Evolutionary conservation across 2,888 invertebrate species (phyloP).

Genomic region (Auanema sp.): DNA sequence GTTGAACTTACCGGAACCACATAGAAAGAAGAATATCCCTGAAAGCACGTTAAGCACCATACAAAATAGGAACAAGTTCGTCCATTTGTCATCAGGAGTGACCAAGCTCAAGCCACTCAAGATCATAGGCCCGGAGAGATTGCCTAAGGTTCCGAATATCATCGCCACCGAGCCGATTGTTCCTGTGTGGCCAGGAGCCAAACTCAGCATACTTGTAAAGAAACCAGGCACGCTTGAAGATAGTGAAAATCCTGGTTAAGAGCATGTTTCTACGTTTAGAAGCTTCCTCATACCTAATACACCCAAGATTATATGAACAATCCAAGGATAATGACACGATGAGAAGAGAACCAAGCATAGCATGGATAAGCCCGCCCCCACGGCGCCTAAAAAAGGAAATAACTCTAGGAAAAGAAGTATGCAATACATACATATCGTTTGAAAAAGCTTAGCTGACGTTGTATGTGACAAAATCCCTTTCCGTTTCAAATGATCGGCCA

Average conservation of each 20-base stretch:
- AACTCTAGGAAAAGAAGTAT: constrained; percentile 1
- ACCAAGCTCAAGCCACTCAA: constrained; percentile 23
- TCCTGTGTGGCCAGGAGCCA: constrained; percentile 33
- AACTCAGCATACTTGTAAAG: constrained; percentile 32
- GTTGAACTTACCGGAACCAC: constrained; percentile 21
- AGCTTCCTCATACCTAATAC: constrained; percentile 16
- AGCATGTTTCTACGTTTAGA: not conserved
- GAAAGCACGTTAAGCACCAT: constrained; percentile 15
- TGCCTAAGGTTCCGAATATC: constrained; percentile 25
- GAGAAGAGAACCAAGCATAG: constrained; percentile 29
- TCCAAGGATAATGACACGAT: constrained; percentile 24
- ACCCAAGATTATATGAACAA: constrained; percentile 28
- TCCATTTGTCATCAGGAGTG: constrained; percentile 20
- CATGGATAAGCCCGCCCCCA: constrained; percentile 16
- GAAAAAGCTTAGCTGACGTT: constrained; percentile 34
- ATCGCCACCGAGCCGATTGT: constrained; percentile 22
- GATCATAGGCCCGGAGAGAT: constrained; percentile 25
- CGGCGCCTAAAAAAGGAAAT: constrained; percentile 11
- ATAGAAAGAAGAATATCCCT: constrained; percentile 20
- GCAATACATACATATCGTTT: constrained; percentile 24
- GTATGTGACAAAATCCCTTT: constrained; percentile 27
- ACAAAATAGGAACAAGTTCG: constrained; percentile 17
- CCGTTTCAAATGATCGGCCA: constrained; percentile 34
- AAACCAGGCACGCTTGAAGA: constrained; percentile 39
- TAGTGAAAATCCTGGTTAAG: constrained; percentile 25